phyloP scores from a whole-genome alignment of 1,140 invertebrate species.

The Caenorhabditis latens region DNA sequence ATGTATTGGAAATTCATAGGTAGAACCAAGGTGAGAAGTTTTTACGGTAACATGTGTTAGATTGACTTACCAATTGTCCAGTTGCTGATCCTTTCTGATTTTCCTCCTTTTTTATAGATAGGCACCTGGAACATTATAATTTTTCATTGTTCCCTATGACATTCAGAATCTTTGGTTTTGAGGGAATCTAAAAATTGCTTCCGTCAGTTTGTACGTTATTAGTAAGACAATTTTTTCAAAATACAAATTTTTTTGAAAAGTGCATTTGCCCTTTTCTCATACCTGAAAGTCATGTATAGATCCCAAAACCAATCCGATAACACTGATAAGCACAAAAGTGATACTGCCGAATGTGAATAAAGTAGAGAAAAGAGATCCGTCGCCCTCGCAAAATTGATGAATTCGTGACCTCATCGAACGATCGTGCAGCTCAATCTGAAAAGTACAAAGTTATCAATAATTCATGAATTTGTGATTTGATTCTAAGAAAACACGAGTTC shows the following conservation, averaged over 20 bases:
- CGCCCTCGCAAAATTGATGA: constrained; percentile 46
- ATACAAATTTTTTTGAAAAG: too few relatives aligned
- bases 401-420: constrained; percentile 17
- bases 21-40: too few relatives aligned
- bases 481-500: constrained; percentile 54
- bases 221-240: too few relatives aligned
- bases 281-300: constrained; percentile 73
- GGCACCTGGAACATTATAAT: constrained; percentile 62
- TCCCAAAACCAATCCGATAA: constrained; percentile 72
- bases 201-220: too few relatives aligned
- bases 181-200: too few relatives aligned
- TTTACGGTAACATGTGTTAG: neutral
- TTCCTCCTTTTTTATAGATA: constrained; percentile 67
- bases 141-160: neutral
- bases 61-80: constrained; percentile 46
- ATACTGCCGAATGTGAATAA: constrained; percentile 70
- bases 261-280: neutral
- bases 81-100: constrained; percentile 56
- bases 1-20: neutral
- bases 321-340: constrained; percentile 72
- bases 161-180: neutral
- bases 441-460: neutral
- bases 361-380: constrained; percentile 66
- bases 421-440: constrained; percentile 43
- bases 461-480: constrained; percentile 11